Percentiles rank a stretch among this genome's conserved stretches.
phyloP scores from a whole-genome alignment of 2,113 vertebrate genomes.

The Anhinga anhinga region DNA sequence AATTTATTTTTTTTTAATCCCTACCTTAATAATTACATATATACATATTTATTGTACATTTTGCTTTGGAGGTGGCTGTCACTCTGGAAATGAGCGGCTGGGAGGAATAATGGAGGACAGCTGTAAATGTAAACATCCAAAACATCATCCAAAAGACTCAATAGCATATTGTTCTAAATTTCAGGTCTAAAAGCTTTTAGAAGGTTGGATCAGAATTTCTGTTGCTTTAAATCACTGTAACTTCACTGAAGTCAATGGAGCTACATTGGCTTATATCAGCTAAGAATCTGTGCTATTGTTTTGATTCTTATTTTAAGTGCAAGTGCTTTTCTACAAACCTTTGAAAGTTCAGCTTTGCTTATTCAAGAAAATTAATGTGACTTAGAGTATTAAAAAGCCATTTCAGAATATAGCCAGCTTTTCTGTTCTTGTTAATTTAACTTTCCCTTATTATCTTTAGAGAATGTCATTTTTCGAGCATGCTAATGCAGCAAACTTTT shows the following conservation, averaged over 20 bases:
- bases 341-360: conserved; percentile 6
- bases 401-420: background rate
- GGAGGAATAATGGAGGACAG: background rate
- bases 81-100: background rate
- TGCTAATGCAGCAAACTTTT: conserved; percentile 10
- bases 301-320: background rate
- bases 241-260: background rate
- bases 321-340: background rate
- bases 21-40: background rate
- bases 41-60: background rate
- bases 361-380: conserved; percentile 27
- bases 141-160: background rate
- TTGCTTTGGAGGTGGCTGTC: background rate
- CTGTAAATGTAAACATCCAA: background rate
- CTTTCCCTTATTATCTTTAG: conserved; percentile 6
- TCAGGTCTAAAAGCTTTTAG: background rate
- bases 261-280: background rate
- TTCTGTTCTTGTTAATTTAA: conserved; percentile 25
- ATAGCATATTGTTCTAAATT: background rate
- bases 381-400: background rate
- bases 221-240: background rate
- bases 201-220: background rate
- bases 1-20: background rate
- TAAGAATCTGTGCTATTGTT: background rate
- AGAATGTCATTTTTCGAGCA: background rate